These are phyloP conservation scores for Morpho deidamia DNA, from an alignment of 2,888 invertebrate genomes.

Conservation along the genomic window DNA sequence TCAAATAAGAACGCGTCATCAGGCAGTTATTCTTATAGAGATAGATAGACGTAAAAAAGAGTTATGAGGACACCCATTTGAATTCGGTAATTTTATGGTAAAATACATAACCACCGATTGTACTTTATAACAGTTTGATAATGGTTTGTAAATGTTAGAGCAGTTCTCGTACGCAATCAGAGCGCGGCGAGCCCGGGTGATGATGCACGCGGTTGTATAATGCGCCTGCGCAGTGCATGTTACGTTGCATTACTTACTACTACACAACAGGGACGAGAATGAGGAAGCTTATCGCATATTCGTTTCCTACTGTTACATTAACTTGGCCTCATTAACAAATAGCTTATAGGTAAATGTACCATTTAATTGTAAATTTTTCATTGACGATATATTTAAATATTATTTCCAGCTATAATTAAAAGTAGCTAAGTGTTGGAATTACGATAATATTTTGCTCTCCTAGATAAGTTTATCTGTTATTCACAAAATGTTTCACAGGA, in stretches of 20 bases:
- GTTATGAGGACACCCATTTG: too few species aligned
- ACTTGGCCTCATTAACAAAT: constrained; percentile 44
- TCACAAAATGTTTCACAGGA: not conserved
- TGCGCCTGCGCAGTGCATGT: constrained; percentile 38
- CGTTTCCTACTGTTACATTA: constrained; percentile 68
- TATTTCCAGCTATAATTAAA: not conserved
- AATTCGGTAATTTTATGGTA: too few species aligned
- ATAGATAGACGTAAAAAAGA: too few species aligned
- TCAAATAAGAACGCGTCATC: too few species aligned
- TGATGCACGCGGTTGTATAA: constrained; percentile 50
- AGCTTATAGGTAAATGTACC: constrained; percentile 23
- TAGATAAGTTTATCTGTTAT: not conserved
- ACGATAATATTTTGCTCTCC: too few species aligned
- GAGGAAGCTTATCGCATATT: constrained; percentile 50
- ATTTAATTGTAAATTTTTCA: not conserved
- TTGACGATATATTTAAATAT: not conserved
- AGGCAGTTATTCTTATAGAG: too few species aligned
- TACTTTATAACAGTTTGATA: constrained; percentile 1
- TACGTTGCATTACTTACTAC: constrained; percentile 55
- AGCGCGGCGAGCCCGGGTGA: constrained; percentile 47
- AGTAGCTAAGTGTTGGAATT: too few species aligned
- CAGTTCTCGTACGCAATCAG: constrained; percentile 48
- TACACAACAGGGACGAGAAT: constrained; percentile 51
- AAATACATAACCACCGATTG: too few species aligned
- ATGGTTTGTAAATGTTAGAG: constrained; percentile 7